These are phyloP conservation scores for Falco naumanni DNA, from an alignment of 2,797 vertebrate genomes.

Conservation along the genomic window DNA sequence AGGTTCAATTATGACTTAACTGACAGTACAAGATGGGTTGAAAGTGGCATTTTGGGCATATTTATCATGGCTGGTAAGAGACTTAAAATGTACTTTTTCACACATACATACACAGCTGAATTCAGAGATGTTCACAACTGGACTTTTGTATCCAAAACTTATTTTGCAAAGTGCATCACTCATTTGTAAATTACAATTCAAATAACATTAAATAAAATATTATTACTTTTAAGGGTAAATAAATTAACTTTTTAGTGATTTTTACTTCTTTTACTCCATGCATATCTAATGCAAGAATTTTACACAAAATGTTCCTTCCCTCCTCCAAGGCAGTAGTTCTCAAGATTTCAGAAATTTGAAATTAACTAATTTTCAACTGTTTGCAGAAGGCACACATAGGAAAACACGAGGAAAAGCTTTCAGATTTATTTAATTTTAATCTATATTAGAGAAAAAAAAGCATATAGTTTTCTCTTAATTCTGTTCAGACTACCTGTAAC, in stretches of 20 bases:
- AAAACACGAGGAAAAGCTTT: neutral
- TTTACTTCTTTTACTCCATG: neutral
- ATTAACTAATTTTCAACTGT: neutral
- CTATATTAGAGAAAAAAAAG: neutral
- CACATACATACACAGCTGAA: neutral
- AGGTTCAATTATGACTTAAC: neutral
- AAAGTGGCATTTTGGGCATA: neutral
- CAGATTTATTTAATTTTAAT: neutral
- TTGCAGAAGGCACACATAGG: neutral
- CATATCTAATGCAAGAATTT: neutral
- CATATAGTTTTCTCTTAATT: neutral
- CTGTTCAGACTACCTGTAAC: neutral
- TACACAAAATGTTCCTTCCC: neutral
- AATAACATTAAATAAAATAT: neutral
- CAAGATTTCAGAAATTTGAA: neutral
- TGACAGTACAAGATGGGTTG: neutral
- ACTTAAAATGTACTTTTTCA: neutral
- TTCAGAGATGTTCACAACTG: neutral
- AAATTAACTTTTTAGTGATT: neutral
- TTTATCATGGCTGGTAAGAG: neutral
- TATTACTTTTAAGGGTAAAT: neutral
- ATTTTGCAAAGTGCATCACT: neutral
- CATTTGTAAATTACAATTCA: neutral
- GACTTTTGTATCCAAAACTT: neutral
- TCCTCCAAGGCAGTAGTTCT: neutral